Base-by-base conservation (phyloP, 1,140 invertebrate species). In the Orius laevigatus region DNA sequence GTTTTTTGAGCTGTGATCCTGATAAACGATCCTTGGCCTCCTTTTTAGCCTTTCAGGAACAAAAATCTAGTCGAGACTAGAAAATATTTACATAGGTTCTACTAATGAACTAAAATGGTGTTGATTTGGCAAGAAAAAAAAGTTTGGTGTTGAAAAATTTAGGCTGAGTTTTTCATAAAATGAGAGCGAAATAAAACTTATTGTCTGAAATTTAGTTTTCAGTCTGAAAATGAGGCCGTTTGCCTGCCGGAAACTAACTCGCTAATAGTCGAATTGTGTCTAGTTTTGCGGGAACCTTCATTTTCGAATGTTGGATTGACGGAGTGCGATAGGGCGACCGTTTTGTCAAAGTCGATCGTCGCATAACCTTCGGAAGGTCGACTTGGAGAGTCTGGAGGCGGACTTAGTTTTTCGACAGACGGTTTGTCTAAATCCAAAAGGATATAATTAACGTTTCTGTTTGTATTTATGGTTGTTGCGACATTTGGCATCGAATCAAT, bases 281-380 rank as follows among this genome's bases (percentile, higher is more conserved):
- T 63, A 16, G 78, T 80, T 58, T 76, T 79, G 43, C 74, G 64
- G 14, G 70, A 74, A 25, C 73, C 69, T 55, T 75, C 71, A 45
- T 65, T 65, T 57, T 74, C 66, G 46, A 70, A 60, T 56, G 67
- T 67, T 1, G 71, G 66, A 60, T 74, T 69, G 31, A 49, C 49
- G 9, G 53, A 55, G 59, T 79, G 67, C 8, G 78, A 81, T n/a
- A 94, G 66, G 11, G 89, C 89, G 20, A 78, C 79, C 1, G 90
- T 94, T 63, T 84, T 86, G 58, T 91, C 80, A 63, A 94, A 93
- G 66, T 95, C 91, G 49, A 95, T 95, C 0, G 81, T 88, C 8
- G 86, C 88, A 59, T 94, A 95, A 40, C 84, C 82, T 58, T 83
- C 76, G 35, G 71, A 67, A 10, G 68, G 60, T 19, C 70, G 4